Evolutionary conservation across 1,140 invertebrate species (phyloP), one percentile per base, ranked within the genome.

Genomic region (Drosophila kurseongensis): DNA sequence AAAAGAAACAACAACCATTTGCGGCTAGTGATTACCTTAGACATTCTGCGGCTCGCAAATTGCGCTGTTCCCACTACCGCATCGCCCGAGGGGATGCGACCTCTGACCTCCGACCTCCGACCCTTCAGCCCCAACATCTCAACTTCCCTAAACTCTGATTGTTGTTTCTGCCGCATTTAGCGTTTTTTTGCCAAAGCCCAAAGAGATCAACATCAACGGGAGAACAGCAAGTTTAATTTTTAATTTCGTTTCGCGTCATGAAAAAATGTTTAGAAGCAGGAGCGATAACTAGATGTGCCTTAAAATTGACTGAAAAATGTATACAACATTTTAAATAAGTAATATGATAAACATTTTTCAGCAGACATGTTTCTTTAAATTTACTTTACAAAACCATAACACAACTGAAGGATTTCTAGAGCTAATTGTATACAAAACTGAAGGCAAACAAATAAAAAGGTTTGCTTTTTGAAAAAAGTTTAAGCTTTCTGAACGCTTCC

Each of bases 11-110:
- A 80, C 82, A 86, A 85, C 81, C 76, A 86, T 85, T 85, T 85
- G 82, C 76, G 82, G 82, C 82, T 81, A 85, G 82, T 85, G 82
- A 85, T 85, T 85, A 85, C 83, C 83, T 88, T 76, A 82, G 83
- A 81, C 83, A 86, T 83, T 85, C 88, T 88, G 83, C 40, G 83
- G 83, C 72, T 86, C 83, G 75, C 83, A 86, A 86, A 86, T 86
- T 86, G 82, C 78, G 78, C 78, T 48, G 68, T 60, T 77, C 55
- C 63, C 73, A 54, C 16, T 44, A 73, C 74, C 74, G 62, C 74
- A 77, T 76, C 58, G 66, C 82, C 85, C 83, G 68, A 65, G 82
- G 83, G 82, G 52, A 85, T 85, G 63, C 68, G 73, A 40, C 44
- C 59, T 18, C 16, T 10, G 9, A 9, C 32, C 35, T 27, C 51